phyloP scores from a whole-genome alignment of 2,888 invertebrate genomes.

The Atrina japonica region DNA sequence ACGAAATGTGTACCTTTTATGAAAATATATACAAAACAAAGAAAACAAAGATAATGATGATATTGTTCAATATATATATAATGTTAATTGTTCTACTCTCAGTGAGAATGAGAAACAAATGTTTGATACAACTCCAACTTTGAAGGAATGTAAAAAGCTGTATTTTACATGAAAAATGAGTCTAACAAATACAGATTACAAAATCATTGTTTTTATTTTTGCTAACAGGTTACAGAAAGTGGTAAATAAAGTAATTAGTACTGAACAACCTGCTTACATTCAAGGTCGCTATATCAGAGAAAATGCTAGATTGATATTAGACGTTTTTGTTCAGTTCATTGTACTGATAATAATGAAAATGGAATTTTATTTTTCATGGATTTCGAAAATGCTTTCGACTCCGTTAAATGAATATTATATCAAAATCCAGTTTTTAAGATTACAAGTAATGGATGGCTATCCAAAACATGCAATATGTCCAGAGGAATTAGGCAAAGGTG shows the following conservation, averaged over 20 bases:
- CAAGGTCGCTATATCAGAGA: neutral
- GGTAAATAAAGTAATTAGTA: neutral
- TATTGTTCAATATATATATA: too few species aligned
- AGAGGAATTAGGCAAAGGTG: slow-evolving; percentile 19
- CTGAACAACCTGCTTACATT: neutral
- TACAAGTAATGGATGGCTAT: slow-evolving; percentile 20
- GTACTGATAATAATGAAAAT: too few species aligned
- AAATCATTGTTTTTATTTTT: slow-evolving; percentile 2
- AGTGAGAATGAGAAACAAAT: too few species aligned
- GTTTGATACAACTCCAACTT: too few species aligned
- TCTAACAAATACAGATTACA: slow-evolving; percentile 2
- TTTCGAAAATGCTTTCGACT: slow-evolving; percentile 42
- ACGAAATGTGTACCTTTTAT: too few species aligned
- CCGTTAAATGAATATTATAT: slow-evolving; percentile 10
- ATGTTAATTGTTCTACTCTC: too few species aligned
- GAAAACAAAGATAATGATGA: too few species aligned
- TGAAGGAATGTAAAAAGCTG: too few species aligned
- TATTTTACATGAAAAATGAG: too few species aligned
- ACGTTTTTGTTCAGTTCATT: neutral
- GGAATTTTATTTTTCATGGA: slow-evolving; percentile 28
- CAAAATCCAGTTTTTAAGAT: neutral
- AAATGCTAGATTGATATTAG: slow-evolving; percentile 4
- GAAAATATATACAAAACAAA: too few species aligned
- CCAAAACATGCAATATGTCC: slow-evolving; percentile 8
- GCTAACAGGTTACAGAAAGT: neutral